Evolutionary conservation across 2,113 vertebrate species (phyloP).

Genomic region (Herpetotheres cachinnans): DNA sequence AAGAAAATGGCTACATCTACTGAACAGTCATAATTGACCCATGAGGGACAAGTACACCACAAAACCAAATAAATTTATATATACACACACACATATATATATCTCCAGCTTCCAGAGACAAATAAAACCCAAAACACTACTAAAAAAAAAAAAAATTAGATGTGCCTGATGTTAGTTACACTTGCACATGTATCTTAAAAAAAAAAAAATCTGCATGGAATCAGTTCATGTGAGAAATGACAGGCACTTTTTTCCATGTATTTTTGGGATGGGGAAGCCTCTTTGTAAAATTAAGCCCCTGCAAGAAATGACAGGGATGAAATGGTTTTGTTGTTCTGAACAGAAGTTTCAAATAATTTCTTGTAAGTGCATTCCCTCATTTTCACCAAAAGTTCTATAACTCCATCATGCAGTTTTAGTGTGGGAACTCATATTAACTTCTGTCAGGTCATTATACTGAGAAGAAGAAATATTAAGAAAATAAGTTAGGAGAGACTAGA

Average conservation of each 20-base stretch:
- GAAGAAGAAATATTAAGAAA: neutral
- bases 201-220: neutral
- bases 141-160: neutral
- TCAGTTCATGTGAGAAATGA: neutral
- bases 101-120: neutral
- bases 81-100: rapidly evolving
- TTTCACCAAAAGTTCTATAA: neutral
- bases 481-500: neutral
- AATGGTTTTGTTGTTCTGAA: neutral
- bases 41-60: neutral
- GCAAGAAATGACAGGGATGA: neutral
- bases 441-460: neutral
- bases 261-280: neutral
- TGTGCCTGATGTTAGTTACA: neutral
- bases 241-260: neutral
- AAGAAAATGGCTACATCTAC: neutral
- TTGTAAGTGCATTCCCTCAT: neutral
- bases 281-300: neutral
- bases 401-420: neutral
- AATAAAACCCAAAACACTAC: neutral
- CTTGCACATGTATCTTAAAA: neutral
- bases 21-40: neutral
- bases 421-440: neutral
- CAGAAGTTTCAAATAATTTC: neutral
- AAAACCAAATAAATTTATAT: neutral